These are phyloP conservation scores for Merluccius polli DNA, from an alignment of 2,797 vertebrate genomes.

Conservation along the genomic window DNA sequence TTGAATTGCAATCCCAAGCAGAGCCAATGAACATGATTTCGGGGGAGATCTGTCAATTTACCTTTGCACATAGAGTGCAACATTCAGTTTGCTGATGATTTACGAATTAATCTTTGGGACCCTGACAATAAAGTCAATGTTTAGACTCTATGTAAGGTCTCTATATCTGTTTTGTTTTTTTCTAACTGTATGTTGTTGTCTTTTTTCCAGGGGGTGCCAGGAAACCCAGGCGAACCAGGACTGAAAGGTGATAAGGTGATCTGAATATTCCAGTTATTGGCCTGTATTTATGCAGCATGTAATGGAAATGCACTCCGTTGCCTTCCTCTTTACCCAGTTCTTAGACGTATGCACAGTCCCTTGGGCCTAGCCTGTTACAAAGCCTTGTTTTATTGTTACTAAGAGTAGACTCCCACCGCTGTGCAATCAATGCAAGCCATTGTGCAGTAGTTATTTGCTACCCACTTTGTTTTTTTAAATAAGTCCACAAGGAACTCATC, in stretches of 20 bases:
- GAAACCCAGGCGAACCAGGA: constrained; percentile 96
- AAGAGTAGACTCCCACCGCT: constrained; percentile 13
- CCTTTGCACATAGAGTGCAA: neutral
- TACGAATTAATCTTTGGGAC: neutral
- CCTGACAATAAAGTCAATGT: neutral
- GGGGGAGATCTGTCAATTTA: neutral
- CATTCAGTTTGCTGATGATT: neutral
- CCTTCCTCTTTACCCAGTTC: neutral
- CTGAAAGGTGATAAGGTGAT: constrained; percentile 99
- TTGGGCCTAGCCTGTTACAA: neutral
- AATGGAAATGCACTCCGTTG: neutral
- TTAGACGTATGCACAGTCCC: neutral
- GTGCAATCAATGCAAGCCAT: neutral
- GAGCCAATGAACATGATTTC: neutral
- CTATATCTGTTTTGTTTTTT: constrained; percentile 29
- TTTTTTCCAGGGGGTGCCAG: constrained; percentile 89
- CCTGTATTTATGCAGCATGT: constrained; percentile 79
- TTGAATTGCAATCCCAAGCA: neutral
- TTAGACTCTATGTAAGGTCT: neutral
- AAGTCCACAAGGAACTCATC: neutral
- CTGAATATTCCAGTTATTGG: constrained; percentile 98
- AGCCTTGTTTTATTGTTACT: constrained; percentile 25
- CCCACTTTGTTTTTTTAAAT: neutral
- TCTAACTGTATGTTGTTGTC: constrained; percentile 30
- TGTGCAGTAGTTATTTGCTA: constrained; percentile 4